Percentiles rank a stretch among this genome's conserved stretches.
These are phyloP conservation scores for Stercorarius parasiticus DNA, from an alignment of 2,113 vertebrate species.

Conservation along the genomic window DNA sequence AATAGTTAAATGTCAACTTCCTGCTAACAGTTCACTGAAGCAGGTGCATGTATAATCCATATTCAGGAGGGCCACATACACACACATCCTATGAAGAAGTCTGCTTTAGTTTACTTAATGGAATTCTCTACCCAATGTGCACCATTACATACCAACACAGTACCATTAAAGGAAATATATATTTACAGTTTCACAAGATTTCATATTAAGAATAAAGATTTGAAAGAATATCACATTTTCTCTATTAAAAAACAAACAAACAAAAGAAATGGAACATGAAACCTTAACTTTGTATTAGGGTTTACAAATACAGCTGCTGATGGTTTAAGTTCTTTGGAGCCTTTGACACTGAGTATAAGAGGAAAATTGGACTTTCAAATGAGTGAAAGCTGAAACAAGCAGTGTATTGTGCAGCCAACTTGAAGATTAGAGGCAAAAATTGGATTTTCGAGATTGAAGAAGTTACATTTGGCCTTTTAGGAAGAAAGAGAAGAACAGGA, in stretches of 20 bases:
- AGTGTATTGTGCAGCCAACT: conserved; percentile 1
- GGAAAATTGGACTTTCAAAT: conserved; percentile 18
- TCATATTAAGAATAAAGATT: not conserved
- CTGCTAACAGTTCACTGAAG: not conserved
- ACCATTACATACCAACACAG: not conserved
- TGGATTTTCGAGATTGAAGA: not conserved
- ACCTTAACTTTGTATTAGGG: not conserved
- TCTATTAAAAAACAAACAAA: not conserved
- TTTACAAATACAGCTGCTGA: conserved; percentile 13
- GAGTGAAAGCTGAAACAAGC: not conserved
- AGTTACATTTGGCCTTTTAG: not conserved
- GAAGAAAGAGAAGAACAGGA: not conserved
- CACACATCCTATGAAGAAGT: fast-evolving
- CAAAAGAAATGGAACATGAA: not conserved
- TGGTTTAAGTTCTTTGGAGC: not conserved
- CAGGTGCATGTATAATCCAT: not conserved
- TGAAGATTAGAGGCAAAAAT: not conserved
- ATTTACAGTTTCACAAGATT: not conserved
- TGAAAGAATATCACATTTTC: not conserved
- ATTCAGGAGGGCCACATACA: not conserved
- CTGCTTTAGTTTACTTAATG: not conserved
- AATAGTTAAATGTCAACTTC: not conserved
- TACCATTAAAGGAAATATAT: not conserved
- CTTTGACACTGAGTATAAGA: not conserved
- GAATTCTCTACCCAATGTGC: not conserved